phyloP scores from a whole-genome alignment of 2,113 vertebrate species.

The Psophia crepitans region DNA sequence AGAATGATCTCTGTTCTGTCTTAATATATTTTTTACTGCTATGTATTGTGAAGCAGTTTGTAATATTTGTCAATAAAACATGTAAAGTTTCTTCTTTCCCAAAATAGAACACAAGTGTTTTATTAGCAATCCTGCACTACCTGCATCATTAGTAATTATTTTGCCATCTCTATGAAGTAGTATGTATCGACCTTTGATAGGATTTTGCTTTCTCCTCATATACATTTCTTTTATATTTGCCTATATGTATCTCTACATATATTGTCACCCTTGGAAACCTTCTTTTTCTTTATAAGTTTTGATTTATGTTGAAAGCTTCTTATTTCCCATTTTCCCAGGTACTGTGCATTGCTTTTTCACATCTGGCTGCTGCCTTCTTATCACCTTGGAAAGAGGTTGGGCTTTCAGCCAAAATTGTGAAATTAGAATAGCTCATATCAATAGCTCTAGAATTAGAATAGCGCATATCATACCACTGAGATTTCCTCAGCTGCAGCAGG shows the following conservation, averaged over 20 bases:
- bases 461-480: background rate
- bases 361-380: background rate
- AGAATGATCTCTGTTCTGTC: background rate
- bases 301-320: background rate
- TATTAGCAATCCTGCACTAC: background rate
- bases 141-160: background rate
- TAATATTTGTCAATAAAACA: background rate
- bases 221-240: background rate
- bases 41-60: background rate
- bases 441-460: too few species aligned
- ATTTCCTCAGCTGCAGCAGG: background rate
- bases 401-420: background rate
- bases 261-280: background rate
- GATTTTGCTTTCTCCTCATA: background rate
- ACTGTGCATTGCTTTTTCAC: background rate
- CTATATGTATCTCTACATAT: background rate
- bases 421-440: background rate
- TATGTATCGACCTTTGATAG: background rate
- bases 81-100: background rate
- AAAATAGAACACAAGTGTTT: background rate
- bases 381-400: background rate
- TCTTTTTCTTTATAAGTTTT: background rate
- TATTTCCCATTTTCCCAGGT: background rate
- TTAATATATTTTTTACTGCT: background rate
- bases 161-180: background rate